Evolutionary conservation across 2,888 invertebrate species (phyloP).

Genomic region (Drosophila maculinotata): DNA sequence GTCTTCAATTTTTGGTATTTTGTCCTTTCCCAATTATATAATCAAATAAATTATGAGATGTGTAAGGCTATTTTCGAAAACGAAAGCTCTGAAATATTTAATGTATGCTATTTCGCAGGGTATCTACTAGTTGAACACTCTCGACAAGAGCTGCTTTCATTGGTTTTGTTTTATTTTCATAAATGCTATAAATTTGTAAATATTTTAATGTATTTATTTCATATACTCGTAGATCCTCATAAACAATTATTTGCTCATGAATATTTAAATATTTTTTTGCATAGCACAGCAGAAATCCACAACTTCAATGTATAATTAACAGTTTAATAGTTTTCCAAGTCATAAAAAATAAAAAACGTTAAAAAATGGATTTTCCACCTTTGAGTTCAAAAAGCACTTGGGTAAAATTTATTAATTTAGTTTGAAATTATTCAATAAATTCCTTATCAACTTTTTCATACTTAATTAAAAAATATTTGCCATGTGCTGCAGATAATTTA

Average conservation of each 20-base stretch:
- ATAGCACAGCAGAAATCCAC: constrained; percentile 7
- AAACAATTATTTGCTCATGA: neutral
- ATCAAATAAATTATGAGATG: no score
- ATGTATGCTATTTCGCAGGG: neutral
- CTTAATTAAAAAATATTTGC: constrained; percentile 4
- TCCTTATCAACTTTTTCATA: neutral
- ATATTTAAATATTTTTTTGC: constrained; percentile 13
- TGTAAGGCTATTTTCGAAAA: no score
- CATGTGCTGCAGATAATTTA: constrained; percentile 15
- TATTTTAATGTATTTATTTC: constrained; percentile 16
- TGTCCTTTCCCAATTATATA: neutral
- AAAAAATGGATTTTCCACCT: neutral
- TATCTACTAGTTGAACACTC: neutral
- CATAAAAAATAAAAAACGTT: neutral
- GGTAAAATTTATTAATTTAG: constrained; percentile 3
- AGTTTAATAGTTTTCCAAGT: neutral
- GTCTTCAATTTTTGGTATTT: neutral
- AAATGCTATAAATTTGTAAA: constrained; percentile 14
- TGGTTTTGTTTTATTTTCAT: neutral
- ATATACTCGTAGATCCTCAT: neutral
- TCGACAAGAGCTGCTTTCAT: rapidly evolving
- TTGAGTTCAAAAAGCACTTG: no score
- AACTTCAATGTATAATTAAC: neutral
- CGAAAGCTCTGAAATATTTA: neutral
- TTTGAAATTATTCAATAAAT: constrained; percentile 1